phyloP scores from a whole-genome alignment of 2,113 vertebrate species.

The Herpetotheres cachinnans region DNA sequence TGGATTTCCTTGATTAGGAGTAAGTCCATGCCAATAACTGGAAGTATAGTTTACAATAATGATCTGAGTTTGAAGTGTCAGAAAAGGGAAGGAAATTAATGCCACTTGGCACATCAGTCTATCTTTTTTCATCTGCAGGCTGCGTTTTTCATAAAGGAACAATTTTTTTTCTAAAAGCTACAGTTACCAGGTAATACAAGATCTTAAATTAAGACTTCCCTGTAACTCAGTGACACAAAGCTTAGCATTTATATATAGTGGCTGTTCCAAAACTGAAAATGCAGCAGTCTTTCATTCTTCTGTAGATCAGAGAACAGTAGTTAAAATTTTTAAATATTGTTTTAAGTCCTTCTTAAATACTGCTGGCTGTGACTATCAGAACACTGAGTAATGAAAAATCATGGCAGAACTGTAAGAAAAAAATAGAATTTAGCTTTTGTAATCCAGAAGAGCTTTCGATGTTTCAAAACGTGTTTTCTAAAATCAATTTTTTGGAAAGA shows the following conservation, averaged over 20 bases:
- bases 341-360: neutral
- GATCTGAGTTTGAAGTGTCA: neutral
- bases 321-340: neutral
- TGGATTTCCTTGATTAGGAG: neutral
- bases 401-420: neutral
- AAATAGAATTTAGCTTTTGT: neutral
- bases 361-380: neutral
- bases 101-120: neutral
- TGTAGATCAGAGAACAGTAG: neutral
- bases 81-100: neutral
- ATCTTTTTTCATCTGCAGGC: neutral
- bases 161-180: neutral
- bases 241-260: neutral
- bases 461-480: neutral
- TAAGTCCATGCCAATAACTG: neutral
- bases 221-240: neutral
- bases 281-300: neutral
- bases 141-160: neutral
- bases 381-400: neutral
- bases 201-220: neutral
- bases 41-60: neutral
- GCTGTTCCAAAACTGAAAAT: neutral
- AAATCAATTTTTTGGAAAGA: rapidly evolving
- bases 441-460: neutral
- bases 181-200: neutral